phyloP scores from a whole-genome alignment of 1,140 invertebrate species.

The Diuraphis noxia region DNA sequence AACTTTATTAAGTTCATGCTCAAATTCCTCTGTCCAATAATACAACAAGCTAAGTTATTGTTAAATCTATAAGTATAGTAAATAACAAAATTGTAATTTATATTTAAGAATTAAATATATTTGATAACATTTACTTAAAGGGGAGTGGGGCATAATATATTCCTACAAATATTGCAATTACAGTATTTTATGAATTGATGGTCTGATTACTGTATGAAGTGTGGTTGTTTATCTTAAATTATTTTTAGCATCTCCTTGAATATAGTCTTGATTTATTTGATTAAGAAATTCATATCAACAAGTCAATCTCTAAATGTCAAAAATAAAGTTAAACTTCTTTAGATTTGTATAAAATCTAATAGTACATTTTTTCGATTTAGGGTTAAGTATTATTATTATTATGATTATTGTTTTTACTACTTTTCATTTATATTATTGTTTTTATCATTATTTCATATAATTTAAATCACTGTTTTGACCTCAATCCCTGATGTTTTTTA shows the following conservation, averaged over 20 bases:
- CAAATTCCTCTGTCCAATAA: slow-evolving; percentile 35
- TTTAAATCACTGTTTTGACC: slow-evolving; percentile 1
- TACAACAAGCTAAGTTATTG: background rate
- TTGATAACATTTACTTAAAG: slow-evolving; percentile 29
- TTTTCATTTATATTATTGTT: slow-evolving; percentile 24
- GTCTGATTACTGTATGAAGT: slow-evolving; percentile 43
- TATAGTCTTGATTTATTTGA: slow-evolving; percentile 3
- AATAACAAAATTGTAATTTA: slow-evolving; percentile 1
- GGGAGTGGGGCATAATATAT: slow-evolving; percentile 27
- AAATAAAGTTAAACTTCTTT: slow-evolving; percentile 17
- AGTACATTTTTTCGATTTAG: background rate
- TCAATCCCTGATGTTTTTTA: background rate
- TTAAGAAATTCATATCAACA: background rate
- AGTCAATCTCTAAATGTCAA: background rate
- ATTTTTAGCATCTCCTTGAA: slow-evolving; percentile 10
- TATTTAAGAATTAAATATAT: slow-evolving; percentile 18
- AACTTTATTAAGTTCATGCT: slow-evolving; percentile 21
- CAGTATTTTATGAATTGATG: slow-evolving; percentile 52
- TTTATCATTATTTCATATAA: slow-evolving; percentile 18
- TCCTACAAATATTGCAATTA: slow-evolving; percentile 44
- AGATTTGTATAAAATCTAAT: background rate
- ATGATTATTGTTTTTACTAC: background rate
- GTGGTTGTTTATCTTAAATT: slow-evolving; percentile 13
- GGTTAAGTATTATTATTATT: background rate
- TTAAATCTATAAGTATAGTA: background rate